Evolutionary conservation across 2,888 invertebrate genomes (phyloP).

Genomic region (Slavum lentiscoides): DNA sequence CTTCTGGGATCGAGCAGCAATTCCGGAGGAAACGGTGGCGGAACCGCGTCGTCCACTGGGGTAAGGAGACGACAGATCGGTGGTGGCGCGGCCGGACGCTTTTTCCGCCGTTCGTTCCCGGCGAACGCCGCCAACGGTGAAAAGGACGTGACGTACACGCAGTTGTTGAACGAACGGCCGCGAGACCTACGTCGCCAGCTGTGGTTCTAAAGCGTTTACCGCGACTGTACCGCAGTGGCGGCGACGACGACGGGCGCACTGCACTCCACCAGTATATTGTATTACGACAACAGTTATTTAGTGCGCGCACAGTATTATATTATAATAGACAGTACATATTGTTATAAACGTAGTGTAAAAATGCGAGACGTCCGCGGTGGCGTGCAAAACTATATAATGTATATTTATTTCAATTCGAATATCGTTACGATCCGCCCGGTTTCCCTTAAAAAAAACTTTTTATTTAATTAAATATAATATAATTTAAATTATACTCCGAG

Average conservation of each 20-base stretch:
- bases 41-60: neutral
- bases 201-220: conserved; percentile 22
- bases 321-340: too few relatives aligned
- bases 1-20: conserved; percentile 38
- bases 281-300: neutral
- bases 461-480: too few relatives aligned
- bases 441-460: too few relatives aligned
- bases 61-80: conserved; percentile 45
- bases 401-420: too few relatives aligned
- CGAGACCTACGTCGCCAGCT: conserved; percentile 12
- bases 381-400: too few relatives aligned
- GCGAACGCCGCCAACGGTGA: neutral
- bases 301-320: neutral
- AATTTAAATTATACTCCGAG: too few relatives aligned
- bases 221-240: neutral
- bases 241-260: too few relatives aligned
- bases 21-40: conserved; percentile 15
- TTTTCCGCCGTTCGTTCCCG: conserved; percentile 22
- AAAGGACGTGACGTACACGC: conserved; percentile 37
- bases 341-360: neutral
- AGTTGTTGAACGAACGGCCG: conserved; percentile 33
- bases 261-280: neutral
- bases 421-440: too few relatives aligned
- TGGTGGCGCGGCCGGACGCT: neutral
- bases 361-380: neutral